A percentile compares a stretch with the other conserved stretches of the same genome.
These are phyloP conservation scores for Castor canadensis DNA, from an alignment of 2,113 vertebrate genomes.

Conservation along the genomic window DNA sequence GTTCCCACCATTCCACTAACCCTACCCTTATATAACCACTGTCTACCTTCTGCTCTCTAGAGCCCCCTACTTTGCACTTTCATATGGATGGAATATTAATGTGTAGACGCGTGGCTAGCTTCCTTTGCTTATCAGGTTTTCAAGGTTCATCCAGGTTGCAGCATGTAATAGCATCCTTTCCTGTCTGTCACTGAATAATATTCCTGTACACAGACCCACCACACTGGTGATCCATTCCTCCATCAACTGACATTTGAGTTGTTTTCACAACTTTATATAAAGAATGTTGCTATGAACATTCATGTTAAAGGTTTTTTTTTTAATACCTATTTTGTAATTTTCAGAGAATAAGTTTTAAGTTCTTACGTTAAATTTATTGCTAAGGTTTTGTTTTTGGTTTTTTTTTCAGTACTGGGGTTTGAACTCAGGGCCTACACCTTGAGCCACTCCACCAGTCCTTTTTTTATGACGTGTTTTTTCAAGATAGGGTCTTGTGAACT, in stretches of 20 bases:
- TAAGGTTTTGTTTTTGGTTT: background rate
- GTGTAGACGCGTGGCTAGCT: background rate
- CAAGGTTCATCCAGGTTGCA: background rate
- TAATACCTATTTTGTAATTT: background rate
- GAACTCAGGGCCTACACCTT: no score
- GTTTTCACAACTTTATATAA: no score
- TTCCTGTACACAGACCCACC: background rate
- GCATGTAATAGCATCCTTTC: background rate
- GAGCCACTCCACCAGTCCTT: no score
- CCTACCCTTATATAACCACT: background rate
- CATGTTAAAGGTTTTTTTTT: no score
- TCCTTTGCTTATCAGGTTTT: background rate
- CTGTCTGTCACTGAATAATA: background rate
- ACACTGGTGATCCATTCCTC: no score
- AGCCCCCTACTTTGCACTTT: background rate
- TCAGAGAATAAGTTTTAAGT: background rate
- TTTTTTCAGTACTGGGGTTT: no score
- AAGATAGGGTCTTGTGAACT: no score
- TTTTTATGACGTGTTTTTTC: no score
- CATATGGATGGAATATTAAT: background rate
- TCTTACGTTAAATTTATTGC: background rate
- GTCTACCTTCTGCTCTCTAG: background rate
- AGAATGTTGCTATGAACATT: no score
- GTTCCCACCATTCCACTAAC: no score
- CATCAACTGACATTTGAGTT: no score